Evolutionary conservation across 2,888 invertebrate species (phyloP), one percentile per base, ranked within the genome.

Genomic region (Lucinisca nassula): DNA sequence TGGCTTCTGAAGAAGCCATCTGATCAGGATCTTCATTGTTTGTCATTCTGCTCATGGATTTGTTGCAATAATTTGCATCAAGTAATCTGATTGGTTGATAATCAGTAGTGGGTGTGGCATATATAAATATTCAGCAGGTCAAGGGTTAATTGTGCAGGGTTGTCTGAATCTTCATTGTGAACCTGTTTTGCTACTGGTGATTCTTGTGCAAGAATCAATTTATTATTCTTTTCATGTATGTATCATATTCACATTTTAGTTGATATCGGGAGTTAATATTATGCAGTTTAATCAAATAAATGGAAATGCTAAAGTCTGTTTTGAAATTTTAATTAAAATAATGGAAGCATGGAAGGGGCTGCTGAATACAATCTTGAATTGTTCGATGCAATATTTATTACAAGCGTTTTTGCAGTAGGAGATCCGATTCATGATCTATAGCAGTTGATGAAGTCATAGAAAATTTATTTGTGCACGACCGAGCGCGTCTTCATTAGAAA

Each of bases 261-360:
- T 58, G 27, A 58, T 58, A 58, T 58, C 6, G 27, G 4, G 58
- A 17, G 21, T 67, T 67, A 67, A 67, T 67, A 35, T 67, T 67
- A 67, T 67, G 67, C 67, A 67, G 32, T 67, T 67, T 67, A 67
- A 67, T 67, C 67, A 67, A 67, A 67, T 67, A 67, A 67, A 67
- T 67, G 67, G 67, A 67, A 35, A 35, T 67, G 67, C 67, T 67
- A 35, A 67, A 67, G 67, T 67, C 32, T 67, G 67, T 67, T 78
- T 83, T 78, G 37, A 83, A 40, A 35, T 74, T 72, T 84, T 79
- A 79, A 84, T 79, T 84, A 79, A 83, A 58, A 74, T 74, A 70
- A 84, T 84, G 84, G 84, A 74, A 30, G 40, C 27, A 0, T 32
- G 32, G 35, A 17, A 35, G 8, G 17, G 10, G 67, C 3, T 14